A percentile compares a stretch with the other conserved stretches of the same genome.
phyloP scores from a whole-genome alignment of 1,140 invertebrate genomes.

The Rhopalosiphum padi region DNA sequence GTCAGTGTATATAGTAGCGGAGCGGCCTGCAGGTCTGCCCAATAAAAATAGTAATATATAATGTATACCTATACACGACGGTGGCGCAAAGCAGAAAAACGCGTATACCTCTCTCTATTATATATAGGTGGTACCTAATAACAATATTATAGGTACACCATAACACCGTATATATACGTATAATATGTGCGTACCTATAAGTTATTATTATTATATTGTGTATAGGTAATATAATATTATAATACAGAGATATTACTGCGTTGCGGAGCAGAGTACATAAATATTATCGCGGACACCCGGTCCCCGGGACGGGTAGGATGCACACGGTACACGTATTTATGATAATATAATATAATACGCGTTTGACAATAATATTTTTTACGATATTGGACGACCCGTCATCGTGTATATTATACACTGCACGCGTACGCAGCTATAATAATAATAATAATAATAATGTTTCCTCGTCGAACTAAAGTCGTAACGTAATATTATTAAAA shows the following conservation, averaged over 20 bases:
- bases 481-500: background rate
- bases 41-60: background rate
- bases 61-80: background rate
- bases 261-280: slow-evolving; percentile 10
- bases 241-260: background rate
- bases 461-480: background rate
- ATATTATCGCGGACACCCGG: slow-evolving; percentile 38
- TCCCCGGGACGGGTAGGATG: background rate
- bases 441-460: background rate
- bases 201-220: background rate
- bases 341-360: background rate
- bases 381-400: slow-evolving; percentile 11
- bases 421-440: background rate
- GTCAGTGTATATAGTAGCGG: background rate
- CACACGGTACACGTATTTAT: background rate
- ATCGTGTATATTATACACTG: background rate
- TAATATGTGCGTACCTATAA: background rate
- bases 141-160: background rate
- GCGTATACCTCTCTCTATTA: background rate
- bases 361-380: slow-evolving; percentile 23
- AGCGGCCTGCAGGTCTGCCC: background rate
- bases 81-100: background rate
- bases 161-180: background rate
- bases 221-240: slow-evolving; percentile 19
- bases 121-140: background rate